Evolutionary conservation across 2,888 invertebrate species (phyloP), one percentile per base, ranked within the genome.

Genomic region (Zygogramma bicolorata): DNA sequence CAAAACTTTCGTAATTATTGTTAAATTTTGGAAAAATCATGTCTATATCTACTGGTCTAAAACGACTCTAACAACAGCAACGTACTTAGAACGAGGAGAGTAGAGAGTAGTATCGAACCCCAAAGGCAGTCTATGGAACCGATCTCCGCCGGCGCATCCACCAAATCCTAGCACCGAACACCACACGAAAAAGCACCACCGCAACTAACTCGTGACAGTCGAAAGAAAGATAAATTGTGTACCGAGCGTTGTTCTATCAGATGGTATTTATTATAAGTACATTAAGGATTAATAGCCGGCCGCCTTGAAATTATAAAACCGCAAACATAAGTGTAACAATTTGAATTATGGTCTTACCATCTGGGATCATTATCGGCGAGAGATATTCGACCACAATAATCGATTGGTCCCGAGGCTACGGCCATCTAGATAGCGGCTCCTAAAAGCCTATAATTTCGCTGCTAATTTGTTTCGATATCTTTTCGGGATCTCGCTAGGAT

Each of bases 381-480:
- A 62, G 83, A 85, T 85, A 84, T 84, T 84, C 84, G 83, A 84
- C 81, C 78, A 83, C 80, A 84, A 84, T 86, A 86, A 86, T 86
- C 86, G 86, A 86, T 86, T 85, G 86, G 83, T 83, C 86, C 85
- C 79, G 84, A 81, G 85, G 86, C 86, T 79, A 15, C 84, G 78
- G 67, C 84, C 84, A 85, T 73, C 69, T 60, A 69, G 73, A 87
- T 87, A 87, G 86, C 87, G 86, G 86, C 86, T 83, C 83, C 84
- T 85, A 85, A 86, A 85, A 86, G 86, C 86, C 87, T 87, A 86
- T 87, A 87, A 87, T 87, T 87, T 86, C 84, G 81, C 81, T 80
- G 86, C 86, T 87, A 87, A 87, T 87, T 87, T 84, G 87, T 85
- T 86, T 84, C 85, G 84, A 84, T 87, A 87, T 87, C 87, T 85